Evolutionary conservation across 2,888 invertebrate genomes (phyloP).

Genomic region (Aphidius colemani): DNA sequence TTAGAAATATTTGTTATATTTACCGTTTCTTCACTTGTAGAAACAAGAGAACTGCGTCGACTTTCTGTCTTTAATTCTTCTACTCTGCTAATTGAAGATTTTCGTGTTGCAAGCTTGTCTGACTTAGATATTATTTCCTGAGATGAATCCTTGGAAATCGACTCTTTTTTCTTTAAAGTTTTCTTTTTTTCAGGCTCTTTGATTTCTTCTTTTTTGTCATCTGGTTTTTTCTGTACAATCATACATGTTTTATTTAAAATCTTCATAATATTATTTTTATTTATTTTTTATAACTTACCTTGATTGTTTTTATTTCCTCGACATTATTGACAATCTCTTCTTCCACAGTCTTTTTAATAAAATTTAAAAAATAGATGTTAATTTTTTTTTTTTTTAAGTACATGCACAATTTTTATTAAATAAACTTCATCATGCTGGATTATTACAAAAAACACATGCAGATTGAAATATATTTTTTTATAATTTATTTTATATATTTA

Average conservation of each 20-base stretch:
- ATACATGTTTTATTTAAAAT: neutral
- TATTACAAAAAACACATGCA: constrained; percentile 11
- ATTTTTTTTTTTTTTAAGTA: neutral
- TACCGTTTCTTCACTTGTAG: constrained; percentile 48
- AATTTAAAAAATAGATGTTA: constrained; percentile 3
- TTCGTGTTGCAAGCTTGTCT: constrained; percentile 49
- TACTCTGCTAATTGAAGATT: constrained; percentile 52
- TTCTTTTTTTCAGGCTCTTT: constrained; percentile 58
- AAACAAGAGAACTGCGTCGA: constrained; percentile 53
- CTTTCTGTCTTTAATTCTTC: constrained; percentile 55
- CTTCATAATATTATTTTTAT: neutral
- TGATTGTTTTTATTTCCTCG: constrained; percentile 46
- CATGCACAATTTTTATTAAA: neutral
- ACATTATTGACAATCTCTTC: constrained; percentile 54
- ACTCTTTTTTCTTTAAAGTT: constrained; percentile 47
- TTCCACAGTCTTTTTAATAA: constrained; percentile 43
- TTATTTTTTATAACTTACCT: constrained; percentile 40
- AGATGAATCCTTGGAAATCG: constrained; percentile 45
- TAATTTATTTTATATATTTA: constrained; percentile 2
- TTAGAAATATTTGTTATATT: neutral
- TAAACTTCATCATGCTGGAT: constrained; percentile 9
- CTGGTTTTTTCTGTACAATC: constrained; percentile 34
- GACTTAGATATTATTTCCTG: constrained; percentile 47
- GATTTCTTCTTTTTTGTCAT: constrained; percentile 57
- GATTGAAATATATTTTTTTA: constrained; percentile 3